phyloP scores from a whole-genome alignment of 2,797 vertebrate genomes.

The Lacerta viridis region DNA sequence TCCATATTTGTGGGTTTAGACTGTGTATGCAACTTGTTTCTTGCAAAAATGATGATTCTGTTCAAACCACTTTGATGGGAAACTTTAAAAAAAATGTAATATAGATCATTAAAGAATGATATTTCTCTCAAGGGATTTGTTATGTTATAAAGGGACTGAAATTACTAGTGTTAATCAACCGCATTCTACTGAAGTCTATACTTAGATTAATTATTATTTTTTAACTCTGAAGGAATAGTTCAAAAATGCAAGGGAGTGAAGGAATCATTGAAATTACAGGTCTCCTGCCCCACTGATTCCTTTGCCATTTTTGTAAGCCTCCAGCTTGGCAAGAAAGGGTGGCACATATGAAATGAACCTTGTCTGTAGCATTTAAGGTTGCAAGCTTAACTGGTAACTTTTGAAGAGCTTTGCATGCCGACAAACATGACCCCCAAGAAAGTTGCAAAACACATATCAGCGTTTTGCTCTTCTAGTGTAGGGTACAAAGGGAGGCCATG shows the following conservation, averaged over 20 bases:
- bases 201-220: conserved; percentile 74
- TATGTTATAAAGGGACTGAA: conserved; percentile 77
- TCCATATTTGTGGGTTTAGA: not conserved
- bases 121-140: conserved; percentile 79
- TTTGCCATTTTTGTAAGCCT: conserved; percentile 45
- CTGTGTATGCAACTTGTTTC: conserved; percentile 56
- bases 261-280: conserved; percentile 47
- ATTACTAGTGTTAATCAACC: conserved; percentile 77
- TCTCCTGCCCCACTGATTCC: conserved; percentile 42
- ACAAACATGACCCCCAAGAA: too few relatives aligned
- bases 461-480: too few relatives aligned
- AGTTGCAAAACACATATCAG: too few relatives aligned
- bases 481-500: too few relatives aligned
- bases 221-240: conserved; percentile 67
- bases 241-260: conserved; percentile 38
- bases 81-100: conserved; percentile 74
- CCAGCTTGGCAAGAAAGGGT: conserved; percentile 59
- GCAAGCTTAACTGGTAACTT: too few relatives aligned
- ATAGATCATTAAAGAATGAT: conserved; percentile 77
- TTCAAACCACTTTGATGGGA: conserved; percentile 74
- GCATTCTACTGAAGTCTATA: conserved; percentile 74
- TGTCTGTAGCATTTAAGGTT: conserved; percentile 22
- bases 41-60: conserved; percentile 67
- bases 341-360: conserved; percentile 41
- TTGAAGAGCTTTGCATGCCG: too few relatives aligned